Percentiles rank a stretch among this genome's conserved stretches.
These are phyloP conservation scores for Thereva unica DNA, from an alignment of 2,888 invertebrate genomes.

Conservation along the genomic window DNA sequence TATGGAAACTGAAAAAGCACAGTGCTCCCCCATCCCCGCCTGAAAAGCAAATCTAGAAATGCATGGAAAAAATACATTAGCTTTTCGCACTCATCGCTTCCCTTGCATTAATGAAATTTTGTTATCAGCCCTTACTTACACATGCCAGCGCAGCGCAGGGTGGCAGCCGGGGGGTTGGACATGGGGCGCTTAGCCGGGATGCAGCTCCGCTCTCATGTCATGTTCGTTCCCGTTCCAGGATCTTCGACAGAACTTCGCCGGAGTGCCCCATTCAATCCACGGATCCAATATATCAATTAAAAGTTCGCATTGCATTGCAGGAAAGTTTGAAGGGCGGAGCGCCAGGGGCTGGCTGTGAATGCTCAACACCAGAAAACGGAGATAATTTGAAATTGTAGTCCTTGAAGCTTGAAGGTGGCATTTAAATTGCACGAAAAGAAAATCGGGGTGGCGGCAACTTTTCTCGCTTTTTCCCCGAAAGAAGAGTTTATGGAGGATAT, in stretches of 20 bases:
- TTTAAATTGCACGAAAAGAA: no score
- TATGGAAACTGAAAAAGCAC: no score
- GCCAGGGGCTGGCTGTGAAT: neutral
- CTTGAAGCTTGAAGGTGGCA: no score
- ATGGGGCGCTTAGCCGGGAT: neutral
- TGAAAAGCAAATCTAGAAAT: conserved; percentile 15
- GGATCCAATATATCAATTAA: conserved; percentile 20
- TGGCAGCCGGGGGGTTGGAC: neutral
- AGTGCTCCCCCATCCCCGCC: neutral
- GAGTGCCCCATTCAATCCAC: neutral
- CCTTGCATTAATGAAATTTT: conserved; percentile 2
- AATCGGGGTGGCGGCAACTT: no score
- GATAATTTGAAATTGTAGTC: no score
- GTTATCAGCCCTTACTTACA: conserved; percentile 8
- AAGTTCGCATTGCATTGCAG: conserved; percentile 22
- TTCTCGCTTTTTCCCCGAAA: no score
- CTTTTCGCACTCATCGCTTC: neutral
- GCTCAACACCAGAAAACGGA: no score
- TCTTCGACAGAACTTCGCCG: neutral
- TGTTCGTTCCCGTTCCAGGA: neutral
- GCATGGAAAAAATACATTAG: conserved; percentile 11
- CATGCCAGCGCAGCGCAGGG: neutral
- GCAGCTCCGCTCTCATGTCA: neutral
- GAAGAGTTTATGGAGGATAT: no score
- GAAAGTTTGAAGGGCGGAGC: neutral